Evolutionary conservation across 2,113 vertebrate genomes (phyloP).

Genomic region (Callithrix jacchus): DNA sequence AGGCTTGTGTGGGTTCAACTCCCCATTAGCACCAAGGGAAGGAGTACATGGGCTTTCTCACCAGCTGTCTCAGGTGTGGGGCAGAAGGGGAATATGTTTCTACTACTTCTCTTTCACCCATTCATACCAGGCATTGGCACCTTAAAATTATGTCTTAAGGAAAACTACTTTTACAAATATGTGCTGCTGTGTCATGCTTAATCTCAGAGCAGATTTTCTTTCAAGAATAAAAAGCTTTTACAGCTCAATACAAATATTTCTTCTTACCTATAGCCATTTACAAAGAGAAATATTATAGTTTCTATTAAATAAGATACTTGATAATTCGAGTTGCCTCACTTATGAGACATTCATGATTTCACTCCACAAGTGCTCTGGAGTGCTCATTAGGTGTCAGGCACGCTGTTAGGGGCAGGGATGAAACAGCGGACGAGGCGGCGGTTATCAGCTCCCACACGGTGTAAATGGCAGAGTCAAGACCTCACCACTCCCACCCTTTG

Average conservation of each 20-base stretch:
- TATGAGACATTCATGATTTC: neutral
- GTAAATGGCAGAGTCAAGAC: neutral
- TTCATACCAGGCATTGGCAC: neutral
- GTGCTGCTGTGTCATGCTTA: accelerated
- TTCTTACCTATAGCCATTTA: neutral
- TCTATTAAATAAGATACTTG: neutral
- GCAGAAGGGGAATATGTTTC: neutral
- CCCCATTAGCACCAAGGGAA: neutral
- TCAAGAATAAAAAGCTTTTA: neutral
- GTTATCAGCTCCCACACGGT: accelerated
- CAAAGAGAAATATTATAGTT: neutral
- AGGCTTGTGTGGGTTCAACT: neutral
- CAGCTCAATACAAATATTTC: neutral
- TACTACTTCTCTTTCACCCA: neutral
- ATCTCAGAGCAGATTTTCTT: neutral
- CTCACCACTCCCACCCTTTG: neutral
- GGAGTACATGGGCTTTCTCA: accelerated
- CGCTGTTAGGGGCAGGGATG: accelerated
- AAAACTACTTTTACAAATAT: neutral
- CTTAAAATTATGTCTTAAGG: neutral
- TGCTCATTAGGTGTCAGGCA: accelerated
- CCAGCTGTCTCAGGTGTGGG: too few species aligned
- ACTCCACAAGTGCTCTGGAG: accelerated
- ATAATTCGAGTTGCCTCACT: neutral
- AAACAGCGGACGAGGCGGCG: too few species aligned